Conservation (phyloP, 2,113 vertebrate species). For the Addax nasomaculatus region DNA sequence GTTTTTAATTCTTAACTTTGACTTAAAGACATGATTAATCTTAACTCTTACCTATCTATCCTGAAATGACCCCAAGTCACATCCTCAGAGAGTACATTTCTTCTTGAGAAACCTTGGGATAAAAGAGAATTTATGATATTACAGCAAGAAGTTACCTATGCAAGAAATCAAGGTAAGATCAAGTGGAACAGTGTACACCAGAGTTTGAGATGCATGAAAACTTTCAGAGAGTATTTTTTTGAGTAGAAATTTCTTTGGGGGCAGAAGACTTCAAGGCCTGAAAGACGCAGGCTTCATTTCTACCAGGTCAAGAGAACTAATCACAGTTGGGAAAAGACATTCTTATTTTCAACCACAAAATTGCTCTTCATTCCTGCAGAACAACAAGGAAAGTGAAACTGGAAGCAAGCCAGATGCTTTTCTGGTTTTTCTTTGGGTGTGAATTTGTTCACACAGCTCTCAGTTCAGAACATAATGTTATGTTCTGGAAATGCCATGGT, state of each 20-base stretch:
- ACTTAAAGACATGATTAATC: background rate
- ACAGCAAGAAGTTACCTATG: background rate
- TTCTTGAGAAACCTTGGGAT: background rate
- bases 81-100: background rate
- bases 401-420: constrained; percentile 43
- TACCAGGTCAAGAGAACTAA: constrained; percentile 26
- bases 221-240: background rate
- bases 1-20: background rate
- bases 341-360: constrained; percentile 61
- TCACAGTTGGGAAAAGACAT: constrained; percentile 36
- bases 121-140: background rate
- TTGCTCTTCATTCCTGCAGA: constrained; percentile 51
- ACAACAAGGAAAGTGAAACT: constrained; percentile 40
- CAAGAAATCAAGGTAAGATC: background rate
- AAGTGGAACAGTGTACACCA: background rate
- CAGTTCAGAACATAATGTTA: constrained; percentile 53
- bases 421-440: constrained; percentile 55
- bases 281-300: background rate
- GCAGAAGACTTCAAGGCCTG: background rate
- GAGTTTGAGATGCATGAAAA: background rate
- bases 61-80: background rate
- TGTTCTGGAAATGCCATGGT: background rate
- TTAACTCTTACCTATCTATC: background rate
- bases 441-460: constrained; percentile 54
- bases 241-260: background rate